Evolutionary conservation across 2,888 invertebrate species (phyloP).

Genomic region (Xestoiulus laeticollis): DNA sequence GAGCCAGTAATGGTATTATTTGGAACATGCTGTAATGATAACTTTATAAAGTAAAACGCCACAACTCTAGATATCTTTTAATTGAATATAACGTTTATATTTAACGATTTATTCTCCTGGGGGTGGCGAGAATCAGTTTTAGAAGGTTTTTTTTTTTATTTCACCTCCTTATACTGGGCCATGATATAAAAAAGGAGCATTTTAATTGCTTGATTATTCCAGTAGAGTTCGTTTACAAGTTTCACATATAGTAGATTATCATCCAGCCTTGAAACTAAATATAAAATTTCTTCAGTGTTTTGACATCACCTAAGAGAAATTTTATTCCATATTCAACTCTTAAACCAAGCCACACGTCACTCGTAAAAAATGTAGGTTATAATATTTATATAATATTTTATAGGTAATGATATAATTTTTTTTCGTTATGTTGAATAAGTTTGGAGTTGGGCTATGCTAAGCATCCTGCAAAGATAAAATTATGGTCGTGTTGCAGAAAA

Average conservation of each 20-base stretch:
- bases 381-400: neutral
- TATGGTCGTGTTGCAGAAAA: neutral
- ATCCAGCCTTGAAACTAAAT: neutral
- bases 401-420: neutral
- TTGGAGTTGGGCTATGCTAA: neutral
- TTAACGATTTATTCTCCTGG: neutral
- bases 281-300: neutral
- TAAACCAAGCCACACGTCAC: neutral
- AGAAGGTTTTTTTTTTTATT: neutral
- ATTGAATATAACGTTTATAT: neutral
- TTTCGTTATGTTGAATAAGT: neutral
- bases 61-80: neutral
- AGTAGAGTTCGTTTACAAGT: neutral
- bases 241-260: neutral
- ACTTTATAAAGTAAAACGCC: neutral
- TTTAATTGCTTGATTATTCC: neutral
- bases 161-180: neutral
- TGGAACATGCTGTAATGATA: neutral
- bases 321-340: neutral
- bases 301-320: neutral
- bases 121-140: neutral
- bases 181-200: neutral
- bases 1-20: neutral
- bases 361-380: neutral
- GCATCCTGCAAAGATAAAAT: neutral